Evolutionary conservation across 2,888 invertebrate species (phyloP).

Genomic region (Apodemia hepburni): DNA sequence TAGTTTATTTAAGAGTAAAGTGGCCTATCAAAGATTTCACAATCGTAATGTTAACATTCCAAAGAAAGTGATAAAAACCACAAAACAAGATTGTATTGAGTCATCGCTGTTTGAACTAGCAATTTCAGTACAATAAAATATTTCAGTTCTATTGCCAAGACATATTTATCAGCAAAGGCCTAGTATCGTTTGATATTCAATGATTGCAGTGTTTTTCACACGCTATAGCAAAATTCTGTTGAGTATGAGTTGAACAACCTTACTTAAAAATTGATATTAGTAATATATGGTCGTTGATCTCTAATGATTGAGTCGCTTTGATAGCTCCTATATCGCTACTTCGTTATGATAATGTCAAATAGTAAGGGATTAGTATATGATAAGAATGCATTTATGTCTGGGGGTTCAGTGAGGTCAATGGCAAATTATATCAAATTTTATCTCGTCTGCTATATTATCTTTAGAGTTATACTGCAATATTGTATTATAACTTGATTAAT

Average conservation of each 20-base stretch:
- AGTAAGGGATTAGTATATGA: not conserved
- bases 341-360: constrained; percentile 39
- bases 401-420: constrained; percentile 7
- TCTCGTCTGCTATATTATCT: not conserved
- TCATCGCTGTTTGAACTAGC: not conserved
- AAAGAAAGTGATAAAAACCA: constrained; percentile 9
- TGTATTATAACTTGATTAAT: not conserved
- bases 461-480: not conserved
- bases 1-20: not conserved
- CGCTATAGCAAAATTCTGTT: constrained; percentile 31
- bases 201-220: constrained; percentile 46
- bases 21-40: not conserved
- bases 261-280: constrained; percentile 20
- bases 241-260: constrained; percentile 56
- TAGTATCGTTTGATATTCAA: not conserved
- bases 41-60: not conserved
- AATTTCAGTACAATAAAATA: not conserved
- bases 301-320: not conserved
- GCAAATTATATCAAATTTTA: not conserved
- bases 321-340: constrained; percentile 1
- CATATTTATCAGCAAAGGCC: not conserved
- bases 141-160: not conserved
- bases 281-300: not conserved
- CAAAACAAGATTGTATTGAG: constrained; percentile 1
- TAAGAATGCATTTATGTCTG: constrained; percentile 3